phyloP scores from a whole-genome alignment of 2,113 vertebrate species.

The Eolophus roseicapilla region DNA sequence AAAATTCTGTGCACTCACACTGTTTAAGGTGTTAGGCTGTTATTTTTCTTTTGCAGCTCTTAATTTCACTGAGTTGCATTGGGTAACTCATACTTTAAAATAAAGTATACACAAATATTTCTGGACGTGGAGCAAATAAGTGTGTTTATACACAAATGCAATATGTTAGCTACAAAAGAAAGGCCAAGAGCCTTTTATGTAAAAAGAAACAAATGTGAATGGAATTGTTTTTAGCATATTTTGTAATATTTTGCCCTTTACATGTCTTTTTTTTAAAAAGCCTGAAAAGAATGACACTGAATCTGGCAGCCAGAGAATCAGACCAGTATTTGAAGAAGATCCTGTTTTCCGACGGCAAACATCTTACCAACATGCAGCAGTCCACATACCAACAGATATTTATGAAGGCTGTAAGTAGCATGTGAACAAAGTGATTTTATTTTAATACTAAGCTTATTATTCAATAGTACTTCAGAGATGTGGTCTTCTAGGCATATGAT shows the following conservation, averaged over 20 bases:
- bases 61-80: neutral
- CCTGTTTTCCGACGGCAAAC: conserved; percentile 86
- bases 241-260: conserved; percentile 46
- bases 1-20: neutral
- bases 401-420: conserved; percentile 96
- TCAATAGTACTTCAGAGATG: neutral
- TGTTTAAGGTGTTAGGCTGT: neutral
- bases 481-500: neutral
- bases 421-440: neutral
- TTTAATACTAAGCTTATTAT: neutral
- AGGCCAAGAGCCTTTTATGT: rapidly evolving
- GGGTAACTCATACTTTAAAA: neutral
- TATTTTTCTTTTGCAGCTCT: neutral
- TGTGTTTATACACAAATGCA: neutral
- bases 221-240: neutral
- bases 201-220: neutral
- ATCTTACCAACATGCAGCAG: conserved; percentile 92
- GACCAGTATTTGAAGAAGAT: conserved; percentile 92
- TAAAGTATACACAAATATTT: neutral
- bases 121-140: neutral
- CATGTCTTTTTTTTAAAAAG: conserved; percentile 66
- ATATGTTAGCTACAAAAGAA: neutral
- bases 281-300: conserved; percentile 89
- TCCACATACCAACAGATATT: conserved; percentile 98
- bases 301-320: conserved; percentile 85